phyloP scores from a whole-genome alignment of 37 sponge, comb jelly and placozoan genomes.

The Dysidea cf. avara region DNA sequence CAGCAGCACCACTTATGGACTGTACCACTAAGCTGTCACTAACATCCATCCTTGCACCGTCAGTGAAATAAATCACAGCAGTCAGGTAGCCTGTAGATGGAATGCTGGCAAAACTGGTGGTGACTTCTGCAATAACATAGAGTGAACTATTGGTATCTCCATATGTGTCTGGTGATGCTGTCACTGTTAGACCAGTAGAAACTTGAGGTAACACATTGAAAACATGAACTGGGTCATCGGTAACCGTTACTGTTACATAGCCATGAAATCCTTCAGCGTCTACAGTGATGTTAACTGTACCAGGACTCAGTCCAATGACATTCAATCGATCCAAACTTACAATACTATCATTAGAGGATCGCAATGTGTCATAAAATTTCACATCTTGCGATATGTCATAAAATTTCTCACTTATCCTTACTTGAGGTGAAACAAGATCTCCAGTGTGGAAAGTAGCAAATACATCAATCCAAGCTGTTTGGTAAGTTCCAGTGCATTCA shows the following conservation, averaged over 20 bases:
- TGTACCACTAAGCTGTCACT: neutral
- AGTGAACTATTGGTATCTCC: slow-evolving; percentile 3
- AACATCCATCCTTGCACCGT: slow-evolving; percentile 42
- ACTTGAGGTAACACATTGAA: slow-evolving; percentile 19
- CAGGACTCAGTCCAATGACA: no score
- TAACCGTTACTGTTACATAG: slow-evolving; percentile 28
- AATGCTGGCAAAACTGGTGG: slow-evolving; percentile 8
- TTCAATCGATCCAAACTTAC: no score
- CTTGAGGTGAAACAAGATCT: no score
- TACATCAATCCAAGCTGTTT: no score
- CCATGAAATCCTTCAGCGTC: no score
- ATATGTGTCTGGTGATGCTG: slow-evolving; percentile 2
- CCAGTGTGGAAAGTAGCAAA: no score
- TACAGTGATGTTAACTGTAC: no score
- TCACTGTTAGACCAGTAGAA: slow-evolving; percentile 29
- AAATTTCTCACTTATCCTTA: no score
- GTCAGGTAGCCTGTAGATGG: slow-evolving; percentile 17
- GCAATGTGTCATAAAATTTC: no score
- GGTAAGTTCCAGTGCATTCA: no score
- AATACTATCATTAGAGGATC: no score
- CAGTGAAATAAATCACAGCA: slow-evolving; percentile 51
- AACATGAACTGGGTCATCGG: neutral
- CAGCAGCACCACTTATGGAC: neutral
- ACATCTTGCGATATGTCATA: no score
- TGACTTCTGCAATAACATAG: slow-evolving; percentile 4